A percentile compares a stretch with the other conserved stretches of the same genome.
Evolutionary conservation across 35 echinoderm and acorn worm genomes (phyloP).

Genomic region (Eucidaris tribuloides): DNA sequence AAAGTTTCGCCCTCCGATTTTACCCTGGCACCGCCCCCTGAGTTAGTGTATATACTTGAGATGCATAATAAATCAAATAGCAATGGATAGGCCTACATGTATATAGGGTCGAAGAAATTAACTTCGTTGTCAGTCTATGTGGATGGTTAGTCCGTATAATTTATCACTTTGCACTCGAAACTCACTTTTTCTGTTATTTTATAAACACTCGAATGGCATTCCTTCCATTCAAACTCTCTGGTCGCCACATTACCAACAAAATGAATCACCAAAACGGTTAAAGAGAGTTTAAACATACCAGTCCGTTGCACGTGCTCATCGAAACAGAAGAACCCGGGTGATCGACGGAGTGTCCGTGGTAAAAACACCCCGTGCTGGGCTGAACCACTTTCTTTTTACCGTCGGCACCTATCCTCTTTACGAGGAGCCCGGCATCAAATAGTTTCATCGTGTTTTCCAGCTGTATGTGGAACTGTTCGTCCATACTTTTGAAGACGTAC

Average conservation of each 20-base stretch:
- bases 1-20: too few species aligned
- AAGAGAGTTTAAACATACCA: neutral
- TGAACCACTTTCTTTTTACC: neutral
- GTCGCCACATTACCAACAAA: neutral
- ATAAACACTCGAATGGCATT: neutral
- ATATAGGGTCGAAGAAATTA: too few species aligned
- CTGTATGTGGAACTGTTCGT: neutral
- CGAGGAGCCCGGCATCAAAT: conserved; percentile 1
- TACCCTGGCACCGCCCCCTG: too few species aligned
- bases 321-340: neutral
- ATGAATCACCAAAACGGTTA: too few species aligned
- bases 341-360: neutral
- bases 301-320: neutral
- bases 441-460: neutral
- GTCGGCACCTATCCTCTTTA: neutral
- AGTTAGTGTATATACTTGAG: too few species aligned
- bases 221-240: neutral
- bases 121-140: neutral
- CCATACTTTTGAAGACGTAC: neutral
- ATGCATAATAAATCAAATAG: too few species aligned
- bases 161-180: neutral
- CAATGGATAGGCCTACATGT: too few species aligned
- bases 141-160: neutral
- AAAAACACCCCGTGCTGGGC: neutral
- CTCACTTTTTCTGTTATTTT: neutral